Evolutionary conservation across 2,888 invertebrate species (phyloP).

Genomic region (Phortica okadai): DNA sequence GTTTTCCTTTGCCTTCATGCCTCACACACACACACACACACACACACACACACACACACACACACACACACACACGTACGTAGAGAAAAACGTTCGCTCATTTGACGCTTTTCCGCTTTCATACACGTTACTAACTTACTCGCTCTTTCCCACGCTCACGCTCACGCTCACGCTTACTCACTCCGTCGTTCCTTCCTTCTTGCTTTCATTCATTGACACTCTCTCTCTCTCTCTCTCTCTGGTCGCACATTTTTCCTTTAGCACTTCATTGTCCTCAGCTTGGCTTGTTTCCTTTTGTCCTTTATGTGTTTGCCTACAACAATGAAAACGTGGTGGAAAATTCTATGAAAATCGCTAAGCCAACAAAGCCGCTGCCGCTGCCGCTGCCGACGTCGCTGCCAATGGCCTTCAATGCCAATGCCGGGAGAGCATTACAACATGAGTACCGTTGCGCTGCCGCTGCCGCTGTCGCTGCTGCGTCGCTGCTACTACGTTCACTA

Average conservation of each 20-base stretch:
- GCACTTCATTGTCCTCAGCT: background rate
- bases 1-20: too few species aligned
- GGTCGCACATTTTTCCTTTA: background rate
- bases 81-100: background rate
- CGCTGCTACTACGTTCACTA: background rate
- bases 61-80: background rate
- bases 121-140: background rate
- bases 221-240: background rate
- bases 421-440: background rate
- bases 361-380: slow-evolving; percentile 18
- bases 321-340: slow-evolving; percentile 18
- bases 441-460: slow-evolving; percentile 6
- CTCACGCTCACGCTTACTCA: background rate
- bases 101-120: background rate
- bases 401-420: background rate
- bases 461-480: slow-evolving; percentile 3
- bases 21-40: too few species aligned
- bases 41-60: background rate
- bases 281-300: slow-evolving; percentile 17
- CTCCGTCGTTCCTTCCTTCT: background rate
- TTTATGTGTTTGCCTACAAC: slow-evolving; percentile 3
- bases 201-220: background rate
- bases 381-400: slow-evolving; percentile 34
- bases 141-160: background rate
- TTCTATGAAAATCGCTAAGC: background rate